These are phyloP conservation scores for Pionites leucogaster DNA, from an alignment of 2,113 vertebrate genomes.

Conservation along the genomic window DNA sequence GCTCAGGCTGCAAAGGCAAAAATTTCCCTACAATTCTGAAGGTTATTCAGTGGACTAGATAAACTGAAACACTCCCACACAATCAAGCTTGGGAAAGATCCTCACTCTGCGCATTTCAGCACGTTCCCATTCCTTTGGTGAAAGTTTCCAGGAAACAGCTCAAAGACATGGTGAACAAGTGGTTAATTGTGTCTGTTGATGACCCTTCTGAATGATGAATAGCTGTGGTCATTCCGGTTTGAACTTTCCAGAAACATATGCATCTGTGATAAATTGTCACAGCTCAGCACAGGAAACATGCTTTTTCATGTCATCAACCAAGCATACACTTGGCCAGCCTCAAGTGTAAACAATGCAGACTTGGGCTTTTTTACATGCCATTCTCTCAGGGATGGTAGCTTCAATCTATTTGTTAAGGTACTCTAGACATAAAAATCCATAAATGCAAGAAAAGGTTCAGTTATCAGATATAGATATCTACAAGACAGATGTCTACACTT, in stretches of 20 bases:
- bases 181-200: background rate
- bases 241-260: background rate
- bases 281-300: background rate
- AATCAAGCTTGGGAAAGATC: background rate
- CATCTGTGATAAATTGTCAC: background rate
- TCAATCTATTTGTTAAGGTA: background rate
- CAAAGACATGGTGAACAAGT: background rate
- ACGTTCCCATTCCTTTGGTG: background rate
- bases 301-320: background rate
- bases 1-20: slow-evolving; percentile 1
- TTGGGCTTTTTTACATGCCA: background rate
- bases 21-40: slow-evolving; percentile 1
- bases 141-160: background rate
- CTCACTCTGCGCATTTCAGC: background rate
- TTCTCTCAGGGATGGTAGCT: background rate
- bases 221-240: background rate
- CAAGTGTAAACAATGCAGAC: background rate
- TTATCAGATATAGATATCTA: background rate
- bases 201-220: background rate
- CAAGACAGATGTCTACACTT: background rate
- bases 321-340: background rate
- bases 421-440: background rate
- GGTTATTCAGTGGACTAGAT: slow-evolving; percentile 10
- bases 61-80: background rate
- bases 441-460: background rate